Evolutionary conservation across 2,888 invertebrate species (phyloP).

Genomic region (Hololepta plana): DNA sequence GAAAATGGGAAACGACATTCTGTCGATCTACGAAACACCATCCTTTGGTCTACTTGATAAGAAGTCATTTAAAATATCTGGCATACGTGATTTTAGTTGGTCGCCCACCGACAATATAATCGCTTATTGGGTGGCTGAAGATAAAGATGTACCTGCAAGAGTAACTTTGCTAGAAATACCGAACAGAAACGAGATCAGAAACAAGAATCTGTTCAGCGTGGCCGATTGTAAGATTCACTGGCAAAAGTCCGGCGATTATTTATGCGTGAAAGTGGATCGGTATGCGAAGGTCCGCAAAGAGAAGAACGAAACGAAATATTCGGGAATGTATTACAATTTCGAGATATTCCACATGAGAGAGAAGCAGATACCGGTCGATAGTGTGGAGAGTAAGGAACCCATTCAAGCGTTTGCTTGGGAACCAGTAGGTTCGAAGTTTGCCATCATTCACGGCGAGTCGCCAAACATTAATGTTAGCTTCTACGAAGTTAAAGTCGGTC

Average conservation of each 20-base stretch:
- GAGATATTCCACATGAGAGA: conserved; percentile 98
- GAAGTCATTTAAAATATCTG: conserved; percentile 81
- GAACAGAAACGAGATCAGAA: conserved; percentile 70
- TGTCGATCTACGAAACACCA: conserved; percentile 93
- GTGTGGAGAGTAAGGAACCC: conserved; percentile 85
- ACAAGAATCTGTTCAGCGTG: conserved; percentile 93
- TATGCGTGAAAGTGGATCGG: conserved; percentile 88
- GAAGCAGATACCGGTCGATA: conserved; percentile 94
- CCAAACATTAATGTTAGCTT: conserved; percentile 78
- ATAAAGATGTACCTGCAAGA: conserved; percentile 89
- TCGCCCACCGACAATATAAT: conserved; percentile 92
- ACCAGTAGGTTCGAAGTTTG: conserved; percentile 88
- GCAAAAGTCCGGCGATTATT: conserved; percentile 95
- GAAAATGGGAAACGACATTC: conserved; percentile 60
- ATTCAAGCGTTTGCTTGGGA: conserved; percentile 97
- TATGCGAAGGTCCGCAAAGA: conserved; percentile 77
- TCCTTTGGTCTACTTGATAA: conserved; percentile 88
- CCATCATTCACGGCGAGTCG: conserved; percentile 88
- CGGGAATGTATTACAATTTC: conserved; percentile 95
- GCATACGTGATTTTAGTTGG: conserved; percentile 92
- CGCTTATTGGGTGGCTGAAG: conserved; percentile 97
- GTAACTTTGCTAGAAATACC: conserved; percentile 88
- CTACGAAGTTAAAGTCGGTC: conserved; percentile 79
- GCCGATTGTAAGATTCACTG: conserved; percentile 97
- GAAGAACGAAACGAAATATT: conserved; percentile 83